Evolutionary conservation across 2,797 vertebrate species (phyloP).

Genomic region (Aselliscus stoliczkanus): DNA sequence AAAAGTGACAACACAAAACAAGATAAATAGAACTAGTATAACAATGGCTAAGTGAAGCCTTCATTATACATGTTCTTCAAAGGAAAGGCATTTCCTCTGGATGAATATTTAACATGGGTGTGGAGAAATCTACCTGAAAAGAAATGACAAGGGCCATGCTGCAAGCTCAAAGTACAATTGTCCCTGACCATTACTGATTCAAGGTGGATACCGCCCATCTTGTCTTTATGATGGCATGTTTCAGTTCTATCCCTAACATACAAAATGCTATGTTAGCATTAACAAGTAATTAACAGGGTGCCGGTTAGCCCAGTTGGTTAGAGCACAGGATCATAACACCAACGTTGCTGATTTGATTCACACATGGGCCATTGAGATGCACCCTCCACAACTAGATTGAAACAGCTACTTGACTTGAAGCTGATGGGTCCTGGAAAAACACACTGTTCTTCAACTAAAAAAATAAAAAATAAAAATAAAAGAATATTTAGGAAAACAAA

Average conservation of each 20-base stretch:
- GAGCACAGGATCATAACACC: no score
- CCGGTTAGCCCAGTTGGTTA: no score
- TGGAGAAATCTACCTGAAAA: background rate
- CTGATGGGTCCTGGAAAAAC: no score
- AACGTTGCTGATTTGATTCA: no score
- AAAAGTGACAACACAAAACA: background rate
- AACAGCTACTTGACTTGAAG: no score
- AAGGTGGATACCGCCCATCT: background rate
- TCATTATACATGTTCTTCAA: background rate
- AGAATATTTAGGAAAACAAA: no score
- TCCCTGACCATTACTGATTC: background rate
- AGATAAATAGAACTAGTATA: background rate
- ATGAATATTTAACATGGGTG: background rate
- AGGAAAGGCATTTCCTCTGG: background rate
- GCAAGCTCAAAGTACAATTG: background rate
- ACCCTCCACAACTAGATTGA: no score
- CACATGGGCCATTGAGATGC: no score
- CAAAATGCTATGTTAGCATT: conserved; percentile 2
- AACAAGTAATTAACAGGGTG: conserved; percentile 4
- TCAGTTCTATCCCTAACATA: conserved; percentile 25
- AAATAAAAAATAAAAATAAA: no score
- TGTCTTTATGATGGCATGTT: background rate
- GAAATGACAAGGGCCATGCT: background rate
- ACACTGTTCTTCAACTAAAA: no score
- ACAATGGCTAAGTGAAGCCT: background rate